Base-by-base conservation (phyloP, 2,113 vertebrate genomes). In the Osmerus mordax region DNA sequence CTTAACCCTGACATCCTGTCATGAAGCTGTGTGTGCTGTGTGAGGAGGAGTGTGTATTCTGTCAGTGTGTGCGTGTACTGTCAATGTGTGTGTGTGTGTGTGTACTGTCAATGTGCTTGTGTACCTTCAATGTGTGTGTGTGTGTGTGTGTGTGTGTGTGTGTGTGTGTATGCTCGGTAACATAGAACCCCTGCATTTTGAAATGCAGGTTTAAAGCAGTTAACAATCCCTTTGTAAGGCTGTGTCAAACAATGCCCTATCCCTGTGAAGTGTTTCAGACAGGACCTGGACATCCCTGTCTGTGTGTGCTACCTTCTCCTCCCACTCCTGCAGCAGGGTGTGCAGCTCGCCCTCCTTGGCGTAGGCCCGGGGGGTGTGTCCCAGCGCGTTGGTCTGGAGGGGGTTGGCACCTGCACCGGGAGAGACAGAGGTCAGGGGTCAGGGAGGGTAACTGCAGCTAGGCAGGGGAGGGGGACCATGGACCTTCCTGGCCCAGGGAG, bases 271-370 rank as follows among this genome's bases (percentile, higher is more conserved):
- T 36, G 32, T 7, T 36, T 0, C 4, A 36, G 32, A 36, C 32
- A 36, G 32, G 7, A 36, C 32, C 54, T 53, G 23, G 23, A 6
- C 67, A 65, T 0, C 84, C 98, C 11, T 0, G 25, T 54, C 60
- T 72, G 70, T 64, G 70, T 71, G 70, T 55, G 68, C 0, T 85
- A 98, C 96, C 94, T 96, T 98, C 0, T 80, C 69, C 72, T 97
- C 94, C 6, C 92, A 91, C 0, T 93, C 91, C 73, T 79, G 93
- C 83, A 99, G 86, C 5, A 94, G 86, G n/a, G 87, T 86, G 87
- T 90, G 85, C 69, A 96, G 87, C 60, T 97, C 95, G 32, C 97
- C 97, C 51, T 98, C 95, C 1, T 94, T 95, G 66, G 96, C 94
- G 0, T 99, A 99, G 77, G 94, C 93, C 83, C 92, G 83, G 0